Conservation (phyloP, 2,888 invertebrate species). For the Drosophila nigricruria region DNA sequence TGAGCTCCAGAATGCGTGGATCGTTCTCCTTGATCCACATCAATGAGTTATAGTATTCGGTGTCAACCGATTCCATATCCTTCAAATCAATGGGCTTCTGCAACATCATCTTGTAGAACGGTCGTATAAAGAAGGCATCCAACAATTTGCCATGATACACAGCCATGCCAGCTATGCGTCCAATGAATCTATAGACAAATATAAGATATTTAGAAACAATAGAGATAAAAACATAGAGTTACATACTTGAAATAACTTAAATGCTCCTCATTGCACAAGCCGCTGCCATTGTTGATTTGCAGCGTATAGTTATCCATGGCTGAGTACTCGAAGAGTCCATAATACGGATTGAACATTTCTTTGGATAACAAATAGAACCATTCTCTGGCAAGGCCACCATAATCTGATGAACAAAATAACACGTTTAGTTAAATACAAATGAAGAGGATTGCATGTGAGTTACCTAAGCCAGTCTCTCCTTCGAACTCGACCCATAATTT, state of each 20-base stretch:
- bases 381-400: conserved; percentile 98
- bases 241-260: conserved; percentile 95
- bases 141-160: conserved; percentile 99
- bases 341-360: conserved; percentile 99
- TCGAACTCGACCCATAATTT: conserved; percentile 99
- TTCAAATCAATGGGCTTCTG: conserved; percentile 96
- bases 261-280: conserved; percentile 98
- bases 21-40: conserved; percentile 94
- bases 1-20: conserved; percentile 96
- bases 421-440: background rate
- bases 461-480: conserved; percentile 94
- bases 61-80: conserved; percentile 99
- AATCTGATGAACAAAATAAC: conserved; percentile 87
- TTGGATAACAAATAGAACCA: conserved; percentile 99
- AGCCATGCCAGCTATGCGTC: conserved; percentile 99
- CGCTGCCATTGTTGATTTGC: conserved; percentile 99
- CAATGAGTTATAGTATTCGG: conserved; percentile 99
- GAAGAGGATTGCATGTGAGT: conserved; percentile 21
- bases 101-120: conserved; percentile 99
- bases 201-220: background rate
- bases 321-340: conserved; percentile 99
- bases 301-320: conserved; percentile 99
- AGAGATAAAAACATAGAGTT: background rate
- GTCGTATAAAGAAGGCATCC: conserved; percentile 99
- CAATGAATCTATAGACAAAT: conserved; percentile 90